Evolutionary conservation across 2,888 invertebrate genomes (phyloP).

Genomic region (Heliconius charithonia): DNA sequence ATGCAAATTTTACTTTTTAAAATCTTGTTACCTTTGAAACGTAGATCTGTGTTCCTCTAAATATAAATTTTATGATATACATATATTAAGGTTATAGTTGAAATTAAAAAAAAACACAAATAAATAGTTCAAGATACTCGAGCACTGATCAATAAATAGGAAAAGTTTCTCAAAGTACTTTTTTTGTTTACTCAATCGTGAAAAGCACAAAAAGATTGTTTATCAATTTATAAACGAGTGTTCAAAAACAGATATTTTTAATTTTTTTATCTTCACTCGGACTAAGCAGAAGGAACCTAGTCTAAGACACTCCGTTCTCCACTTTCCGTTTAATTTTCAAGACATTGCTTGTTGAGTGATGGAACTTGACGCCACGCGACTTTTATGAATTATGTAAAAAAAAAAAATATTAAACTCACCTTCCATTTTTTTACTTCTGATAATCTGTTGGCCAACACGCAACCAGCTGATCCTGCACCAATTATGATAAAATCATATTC

Average conservation of each 20-base stretch:
- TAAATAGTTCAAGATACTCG: too few relatives aligned
- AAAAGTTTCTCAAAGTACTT: background rate
- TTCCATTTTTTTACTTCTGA: slow-evolving; percentile 80
- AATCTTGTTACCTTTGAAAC: background rate
- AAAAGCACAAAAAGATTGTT: background rate
- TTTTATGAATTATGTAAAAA: background rate
- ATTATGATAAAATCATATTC: slow-evolving; percentile 86
- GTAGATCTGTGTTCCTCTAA: background rate
- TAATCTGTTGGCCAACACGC: slow-evolving; percentile 86
- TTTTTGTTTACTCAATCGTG: background rate
- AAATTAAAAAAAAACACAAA: background rate
- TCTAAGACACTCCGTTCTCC: background rate
- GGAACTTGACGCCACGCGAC: background rate
- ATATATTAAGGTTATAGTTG: background rate
- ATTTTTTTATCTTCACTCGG: background rate
- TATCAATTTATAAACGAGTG: background rate
- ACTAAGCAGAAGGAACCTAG: too few relatives aligned
- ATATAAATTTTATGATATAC: background rate
- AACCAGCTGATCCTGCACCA: slow-evolving; percentile 88
- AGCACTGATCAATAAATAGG: background rate
- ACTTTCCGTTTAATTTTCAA: background rate
- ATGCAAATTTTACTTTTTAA: slow-evolving; percentile 3
- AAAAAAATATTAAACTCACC: slow-evolving; percentile 26
- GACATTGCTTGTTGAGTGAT: background rate
- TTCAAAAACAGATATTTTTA: background rate